Evolutionary conservation across 2,113 vertebrate genomes (phyloP).

Genomic region (Eurystomus gularis): DNA sequence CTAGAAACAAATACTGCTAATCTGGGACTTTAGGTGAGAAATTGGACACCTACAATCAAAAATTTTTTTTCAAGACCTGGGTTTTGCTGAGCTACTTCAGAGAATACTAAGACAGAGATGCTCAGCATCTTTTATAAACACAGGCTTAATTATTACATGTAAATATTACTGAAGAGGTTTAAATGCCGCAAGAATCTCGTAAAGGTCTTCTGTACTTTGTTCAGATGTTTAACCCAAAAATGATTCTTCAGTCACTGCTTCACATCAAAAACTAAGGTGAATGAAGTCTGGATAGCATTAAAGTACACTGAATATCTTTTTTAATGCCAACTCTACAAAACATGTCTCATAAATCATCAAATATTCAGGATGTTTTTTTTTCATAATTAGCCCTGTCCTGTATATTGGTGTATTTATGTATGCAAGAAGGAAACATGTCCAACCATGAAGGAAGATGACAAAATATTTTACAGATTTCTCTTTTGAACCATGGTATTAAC

Average conservation of each 20-base stretch:
- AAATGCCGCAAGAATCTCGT: background rate
- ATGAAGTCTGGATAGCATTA: background rate
- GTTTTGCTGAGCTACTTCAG: background rate
- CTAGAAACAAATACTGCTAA: background rate
- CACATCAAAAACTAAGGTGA: background rate
- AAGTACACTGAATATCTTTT: background rate
- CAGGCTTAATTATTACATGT: background rate
- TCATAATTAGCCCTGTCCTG: background rate
- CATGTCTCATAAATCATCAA: background rate
- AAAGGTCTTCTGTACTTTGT: background rate
- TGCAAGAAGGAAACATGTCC: background rate
- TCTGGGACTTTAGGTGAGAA: background rate
- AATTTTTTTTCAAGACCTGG: background rate
- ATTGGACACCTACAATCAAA: background rate
- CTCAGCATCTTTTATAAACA: background rate
- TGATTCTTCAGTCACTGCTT: background rate
- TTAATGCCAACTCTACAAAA: background rate
- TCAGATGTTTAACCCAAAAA: background rate
- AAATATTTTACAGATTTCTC: background rate
- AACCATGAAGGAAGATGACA: background rate
- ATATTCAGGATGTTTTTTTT: background rate
- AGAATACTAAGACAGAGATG: background rate
- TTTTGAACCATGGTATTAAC: background rate
- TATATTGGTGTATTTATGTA: no score
- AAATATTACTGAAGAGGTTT: background rate